Percentiles rank a stretch among this genome's conserved stretches.
These are phyloP conservation scores for Sebastes flavidus DNA, from an alignment of 2,797 vertebrate genomes.

Conservation along the genomic window DNA sequence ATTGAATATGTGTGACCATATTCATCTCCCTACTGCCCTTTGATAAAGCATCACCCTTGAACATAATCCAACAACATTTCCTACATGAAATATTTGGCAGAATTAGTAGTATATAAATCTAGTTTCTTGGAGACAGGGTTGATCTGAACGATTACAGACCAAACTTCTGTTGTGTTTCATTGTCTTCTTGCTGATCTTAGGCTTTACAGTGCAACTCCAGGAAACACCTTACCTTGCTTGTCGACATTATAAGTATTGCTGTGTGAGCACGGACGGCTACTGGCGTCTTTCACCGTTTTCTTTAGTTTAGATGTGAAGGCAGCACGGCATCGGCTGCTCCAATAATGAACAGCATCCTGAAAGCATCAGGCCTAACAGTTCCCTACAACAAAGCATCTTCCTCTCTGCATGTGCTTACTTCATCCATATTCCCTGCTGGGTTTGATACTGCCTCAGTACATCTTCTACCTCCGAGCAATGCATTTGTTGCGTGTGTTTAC, in stretches of 20 bases:
- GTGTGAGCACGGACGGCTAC: neutral
- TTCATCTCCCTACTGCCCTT: neutral
- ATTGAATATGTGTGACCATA: neutral
- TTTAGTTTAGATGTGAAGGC: neutral
- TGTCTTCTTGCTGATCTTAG: neutral
- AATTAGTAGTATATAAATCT: neutral
- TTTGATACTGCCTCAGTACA: constrained; percentile 33
- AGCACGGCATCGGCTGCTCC: constrained; percentile 2
- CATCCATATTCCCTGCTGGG: constrained; percentile 37
- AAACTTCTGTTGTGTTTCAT: neutral
- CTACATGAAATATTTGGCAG: neutral
- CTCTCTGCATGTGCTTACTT: constrained; percentile 27
- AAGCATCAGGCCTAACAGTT: constrained; percentile 14
- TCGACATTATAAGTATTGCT: neutral
- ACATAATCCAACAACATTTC: neutral
- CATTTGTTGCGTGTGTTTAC: constrained; percentile 44
- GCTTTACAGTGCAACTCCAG: neutral
- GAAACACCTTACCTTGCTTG: neutral
- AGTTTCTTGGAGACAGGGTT: neutral
- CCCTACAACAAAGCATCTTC: constrained; percentile 33
- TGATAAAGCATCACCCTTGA: neutral
- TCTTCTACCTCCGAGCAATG: constrained; percentile 38
- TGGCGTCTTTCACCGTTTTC: neutral
- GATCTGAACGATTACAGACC: neutral
- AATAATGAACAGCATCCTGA: constrained; percentile 35